Percentiles rank a stretch among this genome's conserved stretches.
phyloP scores from a whole-genome alignment of 1,140 invertebrate genomes.

The Zaprionus capensis region DNA sequence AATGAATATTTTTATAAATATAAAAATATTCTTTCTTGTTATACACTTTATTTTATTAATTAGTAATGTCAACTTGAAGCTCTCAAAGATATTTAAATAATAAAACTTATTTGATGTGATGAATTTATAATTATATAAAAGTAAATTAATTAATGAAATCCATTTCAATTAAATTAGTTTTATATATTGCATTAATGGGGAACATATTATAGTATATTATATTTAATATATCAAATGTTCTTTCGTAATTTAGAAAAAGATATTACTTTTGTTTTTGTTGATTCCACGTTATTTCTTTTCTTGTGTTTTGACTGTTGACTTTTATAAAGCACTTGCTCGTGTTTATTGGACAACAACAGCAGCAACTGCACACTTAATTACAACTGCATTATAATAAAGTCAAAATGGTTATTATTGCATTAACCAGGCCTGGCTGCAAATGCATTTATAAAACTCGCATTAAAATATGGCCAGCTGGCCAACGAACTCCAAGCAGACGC shows the following conservation, averaged over 20 bases:
- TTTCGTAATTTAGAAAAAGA: not conserved
- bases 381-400: slow-evolving; percentile 52
- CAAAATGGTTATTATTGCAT: slow-evolving; percentile 51
- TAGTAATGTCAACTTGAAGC: no score
- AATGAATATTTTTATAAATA: no score
- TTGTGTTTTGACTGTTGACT: slow-evolving; percentile 35
- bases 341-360: slow-evolving; percentile 24
- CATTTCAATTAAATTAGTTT: not conserved
- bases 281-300: not conserved
- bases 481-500: not conserved
- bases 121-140: no score
- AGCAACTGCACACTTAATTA: slow-evolving; percentile 41
- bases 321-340: slow-evolving; percentile 34
- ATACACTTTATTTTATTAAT: slow-evolving; percentile 1
- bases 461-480: slow-evolving; percentile 40
- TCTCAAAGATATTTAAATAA: no score
- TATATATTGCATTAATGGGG: not conserved
- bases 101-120: no score
- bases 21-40: no score
- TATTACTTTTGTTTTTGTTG: not conserved
- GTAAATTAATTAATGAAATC: no score
- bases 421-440: slow-evolving; percentile 35
- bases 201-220: not conserved
- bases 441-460: slow-evolving; percentile 46
- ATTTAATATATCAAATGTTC: not conserved